Base-by-base conservation (phyloP, 2,888 invertebrate genomes). In the Aspidapion aeneum region DNA sequence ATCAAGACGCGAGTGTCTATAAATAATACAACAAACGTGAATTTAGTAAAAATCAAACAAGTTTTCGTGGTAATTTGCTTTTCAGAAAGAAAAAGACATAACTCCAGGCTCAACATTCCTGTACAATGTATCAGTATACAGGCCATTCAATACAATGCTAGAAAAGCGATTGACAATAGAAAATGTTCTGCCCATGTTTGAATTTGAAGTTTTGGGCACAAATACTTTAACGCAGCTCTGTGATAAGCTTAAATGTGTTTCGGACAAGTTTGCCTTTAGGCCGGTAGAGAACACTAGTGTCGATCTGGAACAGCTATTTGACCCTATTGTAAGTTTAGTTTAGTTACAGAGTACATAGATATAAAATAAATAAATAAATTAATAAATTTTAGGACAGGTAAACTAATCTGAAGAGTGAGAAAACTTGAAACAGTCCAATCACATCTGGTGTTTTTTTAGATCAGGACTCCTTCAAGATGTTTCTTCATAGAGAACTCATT, bases 401-500 rank as follows among this genome's bases (percentile, higher is more conserved):
- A n/a, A n/a, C n/a, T n/a, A n/a, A n/a, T n/a, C n/a, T n/a, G n/a
- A n/a, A n/a, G n/a, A n/a, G n/a, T n/a, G n/a, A n/a, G n/a, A n/a
- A n/a, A n/a, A n/a, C n/a, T n/a, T n/a, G n/a, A n/a, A n/a, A n/a
- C n/a, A n/a, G n/a, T n/a, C n/a, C n/a, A n/a, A n/a, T n/a, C n/a
- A n/a, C n/a, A n/a, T n/a, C n/a, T n/a, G n/a, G n/a, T n/a, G n/a
- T n/a, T n/a, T n/a, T 74, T 72, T 66, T 63, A 90, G 89, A 83
- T 85, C 65, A 72, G 83, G 18, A 90, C 86, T 75, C 87, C 86
- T 64, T 89, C 92, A 0, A 87, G 87, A 1, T 90, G 89, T 76
- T 87, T 94, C 70, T 93, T 89, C 74, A 90, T 95, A 61, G 87
- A 91, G 68, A 85, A 87, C 67, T 86, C 86, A 0, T 93, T 94